These are phyloP conservation scores for Diplazon laetatorius DNA, from an alignment of 2,888 invertebrate species.

Conservation along the genomic window DNA sequence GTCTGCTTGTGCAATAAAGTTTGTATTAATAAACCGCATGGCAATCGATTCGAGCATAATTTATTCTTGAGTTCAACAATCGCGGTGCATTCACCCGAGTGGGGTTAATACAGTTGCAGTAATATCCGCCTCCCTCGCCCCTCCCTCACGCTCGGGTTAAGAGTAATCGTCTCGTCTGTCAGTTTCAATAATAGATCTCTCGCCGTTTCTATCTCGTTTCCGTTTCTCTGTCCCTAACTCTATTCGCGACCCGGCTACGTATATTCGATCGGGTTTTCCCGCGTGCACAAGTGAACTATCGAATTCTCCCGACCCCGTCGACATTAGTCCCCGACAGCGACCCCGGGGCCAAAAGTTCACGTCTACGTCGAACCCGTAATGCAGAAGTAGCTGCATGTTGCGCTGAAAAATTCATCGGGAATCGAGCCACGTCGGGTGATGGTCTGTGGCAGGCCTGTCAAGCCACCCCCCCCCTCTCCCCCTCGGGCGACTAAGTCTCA, in stretches of 20 bases:
- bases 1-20: too few species aligned
- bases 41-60: constrained; percentile 24
- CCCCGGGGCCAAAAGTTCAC: constrained; percentile 73
- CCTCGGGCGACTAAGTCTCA: constrained; percentile 27
- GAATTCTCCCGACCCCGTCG: not conserved
- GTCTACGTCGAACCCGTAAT: constrained; percentile 66
- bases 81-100: constrained; percentile 36
- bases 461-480: not conserved
- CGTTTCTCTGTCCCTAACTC: constrained; percentile 17
- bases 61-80: constrained; percentile 29
- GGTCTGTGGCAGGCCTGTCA: constrained; percentile 35
- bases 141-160: constrained; percentile 18
- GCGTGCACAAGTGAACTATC: constrained; percentile 20
- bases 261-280: constrained; percentile 40
- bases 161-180: constrained; percentile 56
- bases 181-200: constrained; percentile 56
- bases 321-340: constrained; percentile 8
- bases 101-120: not conserved
- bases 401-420: constrained; percentile 56
- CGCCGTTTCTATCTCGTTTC: constrained; percentile 12
- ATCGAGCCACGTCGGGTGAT: constrained; percentile 45
- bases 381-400: constrained; percentile 46
- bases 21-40: constrained; percentile 2
- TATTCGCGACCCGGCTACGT: not conserved
- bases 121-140: constrained; percentile 15